Percentiles rank a stretch among this genome's conserved stretches.
These are phyloP conservation scores for Apocrypta bakeri DNA, from an alignment of 1,140 invertebrate species.

Conservation along the genomic window DNA sequence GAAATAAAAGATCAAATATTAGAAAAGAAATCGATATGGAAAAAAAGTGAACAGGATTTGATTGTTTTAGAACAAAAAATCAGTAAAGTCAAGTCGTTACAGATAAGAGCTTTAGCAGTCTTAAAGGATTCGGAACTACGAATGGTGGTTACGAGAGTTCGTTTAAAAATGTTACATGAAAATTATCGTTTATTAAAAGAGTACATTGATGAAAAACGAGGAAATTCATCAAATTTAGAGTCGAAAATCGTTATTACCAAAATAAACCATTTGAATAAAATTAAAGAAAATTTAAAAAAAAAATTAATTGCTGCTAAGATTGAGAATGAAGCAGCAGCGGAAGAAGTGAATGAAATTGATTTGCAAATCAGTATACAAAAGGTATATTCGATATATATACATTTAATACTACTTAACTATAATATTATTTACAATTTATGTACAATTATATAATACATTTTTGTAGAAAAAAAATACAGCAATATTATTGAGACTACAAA, in stretches of 20 bases:
- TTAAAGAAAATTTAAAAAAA: constrained; percentile 43
- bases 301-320: constrained; percentile 13
- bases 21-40: constrained; percentile 40
- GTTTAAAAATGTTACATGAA: constrained; percentile 44
- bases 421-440: constrained; percentile 37
- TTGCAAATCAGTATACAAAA: constrained; percentile 43
- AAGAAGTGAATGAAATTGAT: constrained; percentile 38
- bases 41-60: constrained; percentile 41
- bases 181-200: constrained; percentile 9
- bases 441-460: constrained; percentile 21
- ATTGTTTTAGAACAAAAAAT: constrained; percentile 49
- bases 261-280: constrained; percentile 44
- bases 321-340: not conserved
- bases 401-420: constrained; percentile 7
- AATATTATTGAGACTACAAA: constrained; percentile 37
- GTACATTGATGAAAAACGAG: not conserved
- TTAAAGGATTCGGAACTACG: constrained; percentile 31
- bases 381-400: not conserved
- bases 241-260: not conserved
- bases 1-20: constrained; percentile 42
- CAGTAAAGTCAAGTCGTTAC: constrained; percentile 27
- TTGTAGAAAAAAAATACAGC: constrained; percentile 56
- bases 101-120: constrained; percentile 43
- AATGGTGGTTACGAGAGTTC: not conserved
- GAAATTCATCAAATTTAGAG: constrained; percentile 12